Base-by-base conservation (phyloP, 2,113 vertebrate genomes). In the Phaetusa simplex region DNA sequence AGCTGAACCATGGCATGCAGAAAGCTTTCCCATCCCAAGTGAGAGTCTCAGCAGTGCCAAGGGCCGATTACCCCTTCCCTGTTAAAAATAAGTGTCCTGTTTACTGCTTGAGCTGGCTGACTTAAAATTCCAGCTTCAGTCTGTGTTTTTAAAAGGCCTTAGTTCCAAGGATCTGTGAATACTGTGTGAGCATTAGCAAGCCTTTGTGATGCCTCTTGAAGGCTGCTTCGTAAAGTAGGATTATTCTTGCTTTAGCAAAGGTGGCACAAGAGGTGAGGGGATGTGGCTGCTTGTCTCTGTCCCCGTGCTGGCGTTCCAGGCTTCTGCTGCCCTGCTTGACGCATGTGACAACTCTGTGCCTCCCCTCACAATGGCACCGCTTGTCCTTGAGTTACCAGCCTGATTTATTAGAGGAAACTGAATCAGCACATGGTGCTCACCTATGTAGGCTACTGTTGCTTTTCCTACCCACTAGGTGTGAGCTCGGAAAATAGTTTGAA, bases 401-500 rank as follows among this genome's bases (percentile, higher is more conserved):
- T 62, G 59, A 79, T 86, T 91, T 93, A 74, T 43, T 56, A 83
- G 85, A 55, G 64, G 61, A 86, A 96, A 71, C 22, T 27, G 21
- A 58, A 86, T 49, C 29, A 71, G 67, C 22, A 19, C 50, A 14
- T 4, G 32, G 58, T 29, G 50, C 40, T 96, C 40, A 42, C 62
- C 73, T 56, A 0, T 4, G 6, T 4, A 27, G 34, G 53, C 38
- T 43, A 11, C 82, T 38, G 38, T 6, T 93, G 56, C 85, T 84
- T 89, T 90, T 96, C 91, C 86, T 86, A 20, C 86, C 80, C 71
- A 50, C 86, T 92, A 58, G 89, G 42, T 77, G 49, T 14, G 88
- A 84, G 62, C 73, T 92, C 32, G 27, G 93, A 97, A 93, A 97
- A 92, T 36, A 88, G 81, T 91, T 92, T 86, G 88, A 83, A 87